phyloP scores from a whole-genome alignment of 92 coral and sea anemone genomes.

The Porites evermanni region DNA sequence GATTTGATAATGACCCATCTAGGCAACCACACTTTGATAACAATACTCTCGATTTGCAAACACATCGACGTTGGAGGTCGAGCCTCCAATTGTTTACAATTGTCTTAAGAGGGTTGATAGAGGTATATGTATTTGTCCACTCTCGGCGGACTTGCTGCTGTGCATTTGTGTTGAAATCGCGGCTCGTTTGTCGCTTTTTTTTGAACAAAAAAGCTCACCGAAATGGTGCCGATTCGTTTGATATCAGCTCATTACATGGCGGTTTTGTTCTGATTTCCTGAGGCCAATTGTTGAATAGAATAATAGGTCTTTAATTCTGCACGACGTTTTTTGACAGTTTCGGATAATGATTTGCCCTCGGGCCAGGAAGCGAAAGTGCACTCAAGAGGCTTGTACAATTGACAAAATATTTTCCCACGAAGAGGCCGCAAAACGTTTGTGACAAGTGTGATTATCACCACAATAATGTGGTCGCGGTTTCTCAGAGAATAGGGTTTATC shows the following conservation, averaged over 20 bases:
- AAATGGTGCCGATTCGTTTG: constrained; percentile 67
- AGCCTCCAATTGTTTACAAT: constrained; percentile 30
- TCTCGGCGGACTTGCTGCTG: background rate
- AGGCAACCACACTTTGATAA: constrained; percentile 42
- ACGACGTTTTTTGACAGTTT: constrained; percentile 45
- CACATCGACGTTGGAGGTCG: constrained; percentile 57
- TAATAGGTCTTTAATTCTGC: constrained; percentile 58
- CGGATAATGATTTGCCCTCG: constrained; percentile 43
- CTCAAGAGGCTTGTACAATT: constrained; percentile 69
- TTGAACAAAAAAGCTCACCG: constrained; percentile 32
- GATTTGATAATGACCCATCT: constrained; percentile 43
- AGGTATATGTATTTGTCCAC: background rate
- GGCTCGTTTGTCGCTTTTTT: constrained; percentile 51
- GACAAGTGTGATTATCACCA: constrained; percentile 80
- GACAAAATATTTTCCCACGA: constrained; percentile 91
- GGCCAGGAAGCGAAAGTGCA: constrained; percentile 70
- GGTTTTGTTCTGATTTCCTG: constrained; percentile 73
- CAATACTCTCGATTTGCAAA: constrained; percentile 45
- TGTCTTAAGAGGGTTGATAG: constrained; percentile 30
- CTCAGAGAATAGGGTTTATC: constrained; percentile 60
- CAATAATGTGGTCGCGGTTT: constrained; percentile 80
- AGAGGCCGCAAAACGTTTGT: constrained; percentile 77
- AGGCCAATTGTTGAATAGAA: constrained; percentile 55
- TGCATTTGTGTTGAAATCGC: constrained; percentile 10
- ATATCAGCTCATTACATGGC: constrained; percentile 52